Conservation (phyloP, 2,888 invertebrate genomes). For the Xestia ashworthii region DNA sequence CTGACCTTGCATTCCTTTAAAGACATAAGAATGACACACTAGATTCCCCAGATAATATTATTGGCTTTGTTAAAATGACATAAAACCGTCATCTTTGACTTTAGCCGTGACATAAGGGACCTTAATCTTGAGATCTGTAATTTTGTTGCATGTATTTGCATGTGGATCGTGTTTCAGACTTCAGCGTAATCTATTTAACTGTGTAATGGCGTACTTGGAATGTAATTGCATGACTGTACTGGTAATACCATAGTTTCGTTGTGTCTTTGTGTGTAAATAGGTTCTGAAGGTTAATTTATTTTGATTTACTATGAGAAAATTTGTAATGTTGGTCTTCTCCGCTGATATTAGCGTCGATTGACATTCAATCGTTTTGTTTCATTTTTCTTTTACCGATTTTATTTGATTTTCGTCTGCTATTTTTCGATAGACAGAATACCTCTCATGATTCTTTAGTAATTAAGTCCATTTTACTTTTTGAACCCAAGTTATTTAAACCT, state of each 20-base stretch:
- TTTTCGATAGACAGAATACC: neutral
- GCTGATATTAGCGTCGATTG: neutral
- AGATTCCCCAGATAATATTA: conserved; percentile 60
- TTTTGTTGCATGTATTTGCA: conserved; percentile 47
- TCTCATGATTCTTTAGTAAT: conserved; percentile 4
- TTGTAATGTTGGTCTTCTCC: neutral
- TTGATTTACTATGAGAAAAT: neutral
- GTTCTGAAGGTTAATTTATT: neutral
- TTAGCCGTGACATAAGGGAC: conserved; percentile 62
- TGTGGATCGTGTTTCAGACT: conserved; percentile 34
- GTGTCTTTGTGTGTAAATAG: neutral
- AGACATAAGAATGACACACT: conserved; percentile 51
- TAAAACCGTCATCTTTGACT: conserved; percentile 55
- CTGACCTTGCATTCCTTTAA: conserved; percentile 75
- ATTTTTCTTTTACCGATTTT: neutral
- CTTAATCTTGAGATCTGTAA: conserved; percentile 41
- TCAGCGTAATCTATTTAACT: conserved; percentile 50
- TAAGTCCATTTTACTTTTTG: neutral
- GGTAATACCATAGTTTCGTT: conserved; percentile 1
- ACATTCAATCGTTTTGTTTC: conserved; percentile 1
- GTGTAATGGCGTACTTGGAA: conserved; percentile 14
- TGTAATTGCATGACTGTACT: conserved; percentile 37
- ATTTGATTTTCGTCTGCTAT: neutral
- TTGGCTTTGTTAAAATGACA: conserved; percentile 53
- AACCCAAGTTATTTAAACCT: neutral